Evolutionary conservation across 2,888 invertebrate species (phyloP).

Genomic region (Dynastes tityus): DNA sequence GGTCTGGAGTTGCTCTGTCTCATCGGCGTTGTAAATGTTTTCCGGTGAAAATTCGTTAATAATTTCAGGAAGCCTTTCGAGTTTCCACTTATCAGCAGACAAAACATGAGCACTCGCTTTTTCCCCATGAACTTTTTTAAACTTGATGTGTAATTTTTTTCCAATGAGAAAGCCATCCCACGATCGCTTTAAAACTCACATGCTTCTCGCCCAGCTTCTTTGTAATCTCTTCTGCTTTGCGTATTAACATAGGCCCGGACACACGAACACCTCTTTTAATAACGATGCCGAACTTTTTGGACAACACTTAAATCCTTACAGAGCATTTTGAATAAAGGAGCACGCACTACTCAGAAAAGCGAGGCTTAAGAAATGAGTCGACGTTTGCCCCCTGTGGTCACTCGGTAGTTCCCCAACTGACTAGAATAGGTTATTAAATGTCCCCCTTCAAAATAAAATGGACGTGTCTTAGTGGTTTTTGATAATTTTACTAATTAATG

Average conservation of each 20-base stretch:
- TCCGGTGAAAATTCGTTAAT: slow-evolving; percentile 12
- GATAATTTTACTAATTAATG: too few species aligned
- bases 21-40: slow-evolving; percentile 10
- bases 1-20: neutral
- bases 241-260: neutral
- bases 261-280: neutral
- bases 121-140: neutral
- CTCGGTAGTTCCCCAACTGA: too few species aligned
- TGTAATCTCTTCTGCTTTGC: slow-evolving; percentile 1
- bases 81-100: slow-evolving; percentile 8
- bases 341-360: neutral
- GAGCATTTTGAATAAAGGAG: slow-evolving; percentile 5
- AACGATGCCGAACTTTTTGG: neutral
- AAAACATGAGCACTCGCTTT: neutral
- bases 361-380: too few species aligned
- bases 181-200: too few species aligned
- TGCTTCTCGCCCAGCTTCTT: neutral
- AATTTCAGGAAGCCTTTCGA: neutral
- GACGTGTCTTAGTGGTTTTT: too few species aligned
- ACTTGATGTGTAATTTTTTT: neutral
- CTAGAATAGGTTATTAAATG: too few species aligned
- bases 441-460: too few species aligned
- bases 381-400: too few species aligned
- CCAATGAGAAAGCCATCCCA: too few species aligned
- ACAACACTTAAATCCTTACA: slow-evolving; percentile 2